phyloP scores from a whole-genome alignment of 2,797 vertebrate species.

The Babyrousa celebensis region DNA sequence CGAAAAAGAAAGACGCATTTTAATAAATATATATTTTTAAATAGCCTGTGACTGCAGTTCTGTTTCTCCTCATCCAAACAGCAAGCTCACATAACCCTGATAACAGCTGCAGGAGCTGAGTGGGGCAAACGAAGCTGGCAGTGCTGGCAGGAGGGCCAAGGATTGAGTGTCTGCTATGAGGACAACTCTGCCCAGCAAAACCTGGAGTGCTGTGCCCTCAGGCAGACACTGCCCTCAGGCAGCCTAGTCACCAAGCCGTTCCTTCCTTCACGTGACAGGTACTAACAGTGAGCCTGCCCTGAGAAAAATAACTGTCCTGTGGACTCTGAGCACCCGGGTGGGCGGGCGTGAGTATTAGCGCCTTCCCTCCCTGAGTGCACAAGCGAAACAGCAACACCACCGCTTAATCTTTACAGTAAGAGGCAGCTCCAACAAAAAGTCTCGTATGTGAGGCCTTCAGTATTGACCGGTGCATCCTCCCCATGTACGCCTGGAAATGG shows the following conservation, averaged over 20 bases:
- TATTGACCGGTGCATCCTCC: background rate
- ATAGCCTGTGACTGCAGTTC: background rate
- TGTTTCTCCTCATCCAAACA: slow-evolving; percentile 29
- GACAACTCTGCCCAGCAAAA: background rate
- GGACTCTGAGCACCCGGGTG: background rate
- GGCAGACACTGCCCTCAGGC: background rate
- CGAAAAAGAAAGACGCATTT: slow-evolving; percentile 59
- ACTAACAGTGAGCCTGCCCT: too few species aligned
- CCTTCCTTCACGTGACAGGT: background rate
- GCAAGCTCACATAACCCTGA: background rate
- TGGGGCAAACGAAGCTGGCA: background rate
- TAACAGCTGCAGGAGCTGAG: background rate
- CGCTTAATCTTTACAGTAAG: background rate
- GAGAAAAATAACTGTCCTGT: background rate
- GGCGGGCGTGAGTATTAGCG: background rate
- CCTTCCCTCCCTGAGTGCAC: slow-evolving; percentile 2
- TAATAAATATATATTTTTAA: slow-evolving; percentile 84
- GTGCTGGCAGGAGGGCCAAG: background rate
- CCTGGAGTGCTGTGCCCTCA: background rate
- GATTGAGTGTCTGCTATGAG: background rate
- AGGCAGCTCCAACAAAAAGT: background rate
- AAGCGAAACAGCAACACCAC: slow-evolving; percentile 25
- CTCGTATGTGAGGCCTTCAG: background rate
- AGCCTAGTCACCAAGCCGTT: background rate
- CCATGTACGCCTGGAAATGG: background rate